Conservation (phyloP, 2,113 vertebrate species). For the Chionodraco myersi region DNA sequence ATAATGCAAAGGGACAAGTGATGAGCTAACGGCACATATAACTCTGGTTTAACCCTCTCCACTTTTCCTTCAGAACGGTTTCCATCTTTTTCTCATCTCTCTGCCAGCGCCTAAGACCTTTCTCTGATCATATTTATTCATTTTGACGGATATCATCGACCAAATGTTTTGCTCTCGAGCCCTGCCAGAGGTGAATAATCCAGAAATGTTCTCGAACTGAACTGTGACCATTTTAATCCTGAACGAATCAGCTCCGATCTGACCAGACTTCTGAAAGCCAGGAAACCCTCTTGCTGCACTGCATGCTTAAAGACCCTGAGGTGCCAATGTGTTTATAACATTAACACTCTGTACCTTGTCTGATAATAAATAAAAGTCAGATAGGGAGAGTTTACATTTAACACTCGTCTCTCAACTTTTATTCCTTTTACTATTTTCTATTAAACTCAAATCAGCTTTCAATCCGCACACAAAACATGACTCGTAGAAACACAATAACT, state of each 20-base stretch:
- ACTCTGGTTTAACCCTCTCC: constrained; percentile 18
- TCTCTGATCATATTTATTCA: constrained; percentile 42
- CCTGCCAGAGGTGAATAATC: constrained; percentile 57
- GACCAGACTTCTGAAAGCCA: background rate
- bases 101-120: constrained; percentile 9
- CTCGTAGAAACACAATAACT: too few relatives aligned
- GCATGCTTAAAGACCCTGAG: background rate
- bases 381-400: too few relatives aligned
- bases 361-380: too few relatives aligned
- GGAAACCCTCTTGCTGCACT: constrained; percentile 30
- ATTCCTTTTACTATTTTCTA: too few relatives aligned
- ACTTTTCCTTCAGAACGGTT: constrained; percentile 2
- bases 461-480: too few relatives aligned
- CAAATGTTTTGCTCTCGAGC: constrained; percentile 11
- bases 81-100: constrained; percentile 18
- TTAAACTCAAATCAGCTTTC: too few relatives aligned
- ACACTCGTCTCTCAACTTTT: too few relatives aligned
- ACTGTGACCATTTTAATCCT: constrained; percentile 14
- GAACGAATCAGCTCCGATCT: too few relatives aligned
- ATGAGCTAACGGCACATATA: constrained; percentile 45
- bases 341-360: too few relatives aligned
- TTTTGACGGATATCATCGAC: constrained; percentile 25
- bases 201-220: constrained; percentile 46
- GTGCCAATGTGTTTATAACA: too few relatives aligned
- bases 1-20: constrained; percentile 52